These are phyloP conservation scores for Poeciliopsis paucimaculata DNA, from an alignment of 2,797 vertebrate genomes.

Conservation along the genomic window DNA sequence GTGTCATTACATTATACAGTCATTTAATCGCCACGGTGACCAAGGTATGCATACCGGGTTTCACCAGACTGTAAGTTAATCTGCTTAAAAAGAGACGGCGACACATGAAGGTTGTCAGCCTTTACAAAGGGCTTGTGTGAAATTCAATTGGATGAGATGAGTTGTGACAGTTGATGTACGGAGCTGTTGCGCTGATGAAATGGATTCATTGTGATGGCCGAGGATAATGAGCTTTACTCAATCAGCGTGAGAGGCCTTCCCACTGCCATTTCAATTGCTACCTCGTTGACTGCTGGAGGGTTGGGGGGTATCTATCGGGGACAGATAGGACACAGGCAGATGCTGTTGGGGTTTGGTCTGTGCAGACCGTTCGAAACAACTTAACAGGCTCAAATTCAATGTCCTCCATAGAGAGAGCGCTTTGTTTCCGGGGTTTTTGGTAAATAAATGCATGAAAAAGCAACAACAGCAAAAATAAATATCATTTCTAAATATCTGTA, in stretches of 20 bases:
- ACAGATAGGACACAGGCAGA: constrained; percentile 25
- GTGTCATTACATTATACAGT: constrained; percentile 28
- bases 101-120: constrained; percentile 65
- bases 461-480: not conserved
- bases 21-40: constrained; percentile 48
- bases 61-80: constrained; percentile 67
- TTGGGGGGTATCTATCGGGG: constrained; percentile 1
- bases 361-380: not conserved
- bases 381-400: not conserved
- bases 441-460: not conserved
- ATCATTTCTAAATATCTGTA: not conserved
- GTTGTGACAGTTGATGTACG: constrained; percentile 73
- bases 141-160: constrained; percentile 77
- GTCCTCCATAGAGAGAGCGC: not conserved
- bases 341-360: constrained; percentile 26
- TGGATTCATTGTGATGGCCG: constrained; percentile 75
- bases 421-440: not conserved
- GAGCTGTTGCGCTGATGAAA: constrained; percentile 70
- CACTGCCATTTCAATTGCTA: constrained; percentile 52
- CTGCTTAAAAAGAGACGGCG: constrained; percentile 67
- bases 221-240: constrained; percentile 81
- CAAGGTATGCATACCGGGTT: constrained; percentile 50
- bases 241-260: constrained; percentile 73
- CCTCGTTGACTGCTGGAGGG: constrained; percentile 35
- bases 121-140: constrained; percentile 61